Conservation (phyloP, 2,888 invertebrate genomes). For the Sepioteuthis lessoniana region DNA sequence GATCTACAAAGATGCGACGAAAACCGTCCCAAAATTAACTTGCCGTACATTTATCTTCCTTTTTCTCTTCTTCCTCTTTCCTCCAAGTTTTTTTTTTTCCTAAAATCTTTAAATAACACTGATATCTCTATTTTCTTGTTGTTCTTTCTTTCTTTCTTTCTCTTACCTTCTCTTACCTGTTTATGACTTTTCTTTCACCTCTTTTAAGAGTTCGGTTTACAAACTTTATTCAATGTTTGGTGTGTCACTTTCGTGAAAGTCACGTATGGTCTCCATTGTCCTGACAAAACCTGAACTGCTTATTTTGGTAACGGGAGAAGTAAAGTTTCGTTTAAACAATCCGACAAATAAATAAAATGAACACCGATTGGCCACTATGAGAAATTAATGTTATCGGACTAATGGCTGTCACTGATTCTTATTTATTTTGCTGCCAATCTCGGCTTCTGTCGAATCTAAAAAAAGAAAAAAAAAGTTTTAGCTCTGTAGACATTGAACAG, state of each 20-base stretch:
- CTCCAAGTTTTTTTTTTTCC: not conserved
- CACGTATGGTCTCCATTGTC: not conserved
- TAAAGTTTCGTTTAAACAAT: not conserved
- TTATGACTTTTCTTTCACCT: no score
- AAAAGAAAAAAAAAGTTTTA: not conserved
- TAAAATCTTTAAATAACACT: not conserved
- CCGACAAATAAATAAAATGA: not conserved
- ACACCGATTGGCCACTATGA: not conserved
- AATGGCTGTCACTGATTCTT: not conserved
- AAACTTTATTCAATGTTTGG: not conserved
- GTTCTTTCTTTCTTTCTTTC: no score
- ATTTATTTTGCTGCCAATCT: not conserved
- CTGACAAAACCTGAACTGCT: not conserved
- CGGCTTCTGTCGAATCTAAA: not conserved
- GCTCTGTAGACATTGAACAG: not conserved
- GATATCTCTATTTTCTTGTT: not conserved
- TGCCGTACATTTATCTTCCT: not conserved
- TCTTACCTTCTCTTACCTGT: no score
- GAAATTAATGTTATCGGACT: not conserved
- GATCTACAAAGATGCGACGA: not conserved
- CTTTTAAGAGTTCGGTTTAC: no score
- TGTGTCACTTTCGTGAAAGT: not conserved
- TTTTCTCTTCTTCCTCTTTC: not conserved
- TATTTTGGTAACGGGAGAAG: not conserved
- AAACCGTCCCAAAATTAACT: not conserved